Evolutionary conservation across 92 coral and sea anemone genomes (phyloP).

Genomic region (Palythoa caribaeorum): DNA sequence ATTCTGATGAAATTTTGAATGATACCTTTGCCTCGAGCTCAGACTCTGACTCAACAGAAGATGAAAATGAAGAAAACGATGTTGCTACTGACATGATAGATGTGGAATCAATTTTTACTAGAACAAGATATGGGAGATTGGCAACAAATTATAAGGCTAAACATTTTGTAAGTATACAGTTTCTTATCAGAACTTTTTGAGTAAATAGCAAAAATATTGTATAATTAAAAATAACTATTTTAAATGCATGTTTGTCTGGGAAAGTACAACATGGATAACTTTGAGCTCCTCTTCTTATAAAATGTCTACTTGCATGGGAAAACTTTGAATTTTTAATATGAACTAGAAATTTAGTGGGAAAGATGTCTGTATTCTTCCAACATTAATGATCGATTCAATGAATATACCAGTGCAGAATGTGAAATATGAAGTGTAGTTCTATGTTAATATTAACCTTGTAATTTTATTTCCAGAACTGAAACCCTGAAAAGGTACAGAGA

Average conservation of each 20-base stretch:
- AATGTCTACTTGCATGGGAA: constrained; percentile 4
- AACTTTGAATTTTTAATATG: constrained; percentile 1
- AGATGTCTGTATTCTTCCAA: constrained; percentile 3
- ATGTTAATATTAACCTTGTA: constrained; percentile 1
- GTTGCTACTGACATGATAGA: constrained; percentile 4
- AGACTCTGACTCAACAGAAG: constrained; percentile 4
- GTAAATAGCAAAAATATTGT: constrained; percentile 1
- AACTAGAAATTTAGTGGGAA: constrained; percentile 2
- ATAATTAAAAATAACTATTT: not conserved
- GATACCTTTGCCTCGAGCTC: constrained; percentile 6
- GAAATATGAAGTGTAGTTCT: not conserved
- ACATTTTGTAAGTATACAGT: constrained; percentile 1
- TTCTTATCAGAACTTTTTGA: constrained; percentile 1
- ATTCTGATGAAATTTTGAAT: constrained; percentile 1
- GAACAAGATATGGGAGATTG: not conserved
- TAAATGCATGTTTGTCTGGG: not conserved
- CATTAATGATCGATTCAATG: constrained; percentile 2
- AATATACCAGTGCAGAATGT: constrained; percentile 3
- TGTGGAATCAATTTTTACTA: not conserved
- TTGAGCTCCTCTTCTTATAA: not conserved
- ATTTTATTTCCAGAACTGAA: constrained; percentile 1
- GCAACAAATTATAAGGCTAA: not conserved
- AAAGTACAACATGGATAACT: constrained; percentile 2
- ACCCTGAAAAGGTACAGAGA: constrained; percentile 3
- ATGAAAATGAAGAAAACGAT: not conserved